These are phyloP conservation scores for Drosophila hamatofila DNA, from an alignment of 2,888 invertebrate species.

Conservation along the genomic window DNA sequence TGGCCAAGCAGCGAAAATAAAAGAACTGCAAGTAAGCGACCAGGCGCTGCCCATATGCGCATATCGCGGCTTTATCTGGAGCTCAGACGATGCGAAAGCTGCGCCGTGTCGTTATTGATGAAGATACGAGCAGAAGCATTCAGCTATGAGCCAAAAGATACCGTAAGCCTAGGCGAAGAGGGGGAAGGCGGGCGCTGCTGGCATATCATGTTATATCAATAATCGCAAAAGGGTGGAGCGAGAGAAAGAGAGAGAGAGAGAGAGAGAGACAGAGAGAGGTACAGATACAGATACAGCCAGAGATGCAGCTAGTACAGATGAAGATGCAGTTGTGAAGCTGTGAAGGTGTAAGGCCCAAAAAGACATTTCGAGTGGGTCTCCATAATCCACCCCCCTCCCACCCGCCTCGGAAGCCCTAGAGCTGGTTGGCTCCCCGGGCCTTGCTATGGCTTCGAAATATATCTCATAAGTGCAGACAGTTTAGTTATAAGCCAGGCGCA, in stretches of 20 bases:
- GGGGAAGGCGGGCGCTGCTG: not conserved
- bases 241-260: constrained; percentile 62
- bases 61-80: constrained; percentile 64
- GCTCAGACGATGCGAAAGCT: constrained; percentile 60
- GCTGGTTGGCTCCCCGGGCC: constrained; percentile 7
- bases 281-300: constrained; percentile 19
- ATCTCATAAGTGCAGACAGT: constrained; percentile 57
- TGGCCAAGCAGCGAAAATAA: constrained; percentile 36
- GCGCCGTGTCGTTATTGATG: constrained; percentile 76
- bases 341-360: constrained; percentile 29
- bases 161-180: constrained; percentile 60
- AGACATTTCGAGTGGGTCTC: not conserved
- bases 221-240: constrained; percentile 85
- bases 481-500: constrained; percentile 50
- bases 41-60: constrained; percentile 77
- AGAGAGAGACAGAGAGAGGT: constrained; percentile 71
- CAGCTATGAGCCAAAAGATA: constrained; percentile 51
- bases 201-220: constrained; percentile 84
- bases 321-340: constrained; percentile 34
- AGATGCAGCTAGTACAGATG: constrained; percentile 24
- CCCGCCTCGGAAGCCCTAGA: constrained; percentile 36
- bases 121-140: constrained; percentile 71
- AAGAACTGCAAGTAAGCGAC: constrained; percentile 37
- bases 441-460: constrained; percentile 59
- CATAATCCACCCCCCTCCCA: not conserved